Evolutionary conservation across 2,113 vertebrate genomes (phyloP), one percentile per base, ranked within the genome.

Genomic region (Pelecanus crispus): DNA sequence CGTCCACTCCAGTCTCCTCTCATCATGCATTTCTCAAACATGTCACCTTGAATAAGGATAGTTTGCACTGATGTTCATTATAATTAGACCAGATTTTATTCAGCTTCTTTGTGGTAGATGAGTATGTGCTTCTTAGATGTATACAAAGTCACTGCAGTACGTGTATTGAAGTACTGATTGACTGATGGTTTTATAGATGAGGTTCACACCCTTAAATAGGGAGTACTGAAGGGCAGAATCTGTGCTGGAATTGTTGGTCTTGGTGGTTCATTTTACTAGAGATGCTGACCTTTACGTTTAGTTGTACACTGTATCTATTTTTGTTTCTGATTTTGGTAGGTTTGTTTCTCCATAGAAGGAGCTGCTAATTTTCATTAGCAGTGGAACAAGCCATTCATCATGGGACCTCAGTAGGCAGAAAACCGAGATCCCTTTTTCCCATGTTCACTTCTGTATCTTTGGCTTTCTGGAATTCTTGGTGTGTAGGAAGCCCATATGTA

Each of bases 1-100:
- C 5, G 5, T 25, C 29, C 18, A 17, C 17, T 58, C 13, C 13
- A n/a, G 4, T 24, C 25, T 81, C 11, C 8, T 89, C 25, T 79
- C 22, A 55, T 38, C 0, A 0, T 10, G 29, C 6, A 1, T 81
- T 81, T 72, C 59, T 68, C 36, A 40, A 71, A 72, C 1, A 1
- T 24, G 31, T 59, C 47, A 74, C 36, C 24, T 81, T 56, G 32
- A 71, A 68, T 56, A 14, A 79, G 34, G 10, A 62, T 11, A 31
- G 18, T 63, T 91, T 87, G 13, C 40, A 84, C n/a, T 2, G 6
- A 47, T 74, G 21, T 49, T 86, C 7, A 15, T 89, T 75, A 38
- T 45, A 71, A 68, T 56, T 84, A 68, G 24, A 63, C 7, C 22
- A 56, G 21, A 75, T 67, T 78, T 81, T 89, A 75, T 78, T 63